A percentile compares a stretch with the other conserved stretches of the same genome.
phyloP scores from a whole-genome alignment of 2,797 vertebrate genomes.

The Tiaroga cobitis region DNA sequence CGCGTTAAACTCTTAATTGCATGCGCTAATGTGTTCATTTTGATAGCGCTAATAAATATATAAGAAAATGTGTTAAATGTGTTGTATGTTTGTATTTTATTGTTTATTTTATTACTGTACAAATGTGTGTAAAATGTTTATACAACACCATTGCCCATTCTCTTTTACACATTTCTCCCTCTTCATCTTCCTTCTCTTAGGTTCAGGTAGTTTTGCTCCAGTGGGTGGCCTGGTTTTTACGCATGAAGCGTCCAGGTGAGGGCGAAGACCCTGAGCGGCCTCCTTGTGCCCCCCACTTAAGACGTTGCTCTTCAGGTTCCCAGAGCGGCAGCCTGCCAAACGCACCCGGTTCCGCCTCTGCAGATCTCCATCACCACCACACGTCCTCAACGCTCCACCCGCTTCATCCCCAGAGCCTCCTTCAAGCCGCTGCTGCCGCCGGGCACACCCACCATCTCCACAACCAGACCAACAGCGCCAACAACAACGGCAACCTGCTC shows the following conservation, averaged over 20 bases:
- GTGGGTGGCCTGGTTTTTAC: constrained; percentile 83
- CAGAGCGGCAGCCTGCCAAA: constrained; percentile 78
- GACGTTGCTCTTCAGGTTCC: constrained; percentile 82
- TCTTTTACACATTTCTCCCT: background rate
- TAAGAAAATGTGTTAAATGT: no score
- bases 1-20: no score
- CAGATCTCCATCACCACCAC: constrained; percentile 59
- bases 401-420: constrained; percentile 77
- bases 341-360: constrained; percentile 49
- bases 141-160: background rate
- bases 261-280: constrained; percentile 74
- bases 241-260: constrained; percentile 83
- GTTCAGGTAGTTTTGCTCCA: constrained; percentile 80
- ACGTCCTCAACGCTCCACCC: constrained; percentile 70
- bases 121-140: background rate
- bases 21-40: no score
- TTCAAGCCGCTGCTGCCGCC: constrained; percentile 69
- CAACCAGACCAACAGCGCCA: constrained; percentile 69
- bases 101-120: no score
- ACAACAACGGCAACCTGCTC: constrained; percentile 80
- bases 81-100: no score
- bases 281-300: constrained; percentile 78
- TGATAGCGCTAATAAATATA: no score
- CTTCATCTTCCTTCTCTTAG: constrained; percentile 57
- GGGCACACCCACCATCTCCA: constrained; percentile 71